Evolutionary conservation across 1,140 invertebrate species (phyloP).

Genomic region (Scaptomyza pallida): DNA sequence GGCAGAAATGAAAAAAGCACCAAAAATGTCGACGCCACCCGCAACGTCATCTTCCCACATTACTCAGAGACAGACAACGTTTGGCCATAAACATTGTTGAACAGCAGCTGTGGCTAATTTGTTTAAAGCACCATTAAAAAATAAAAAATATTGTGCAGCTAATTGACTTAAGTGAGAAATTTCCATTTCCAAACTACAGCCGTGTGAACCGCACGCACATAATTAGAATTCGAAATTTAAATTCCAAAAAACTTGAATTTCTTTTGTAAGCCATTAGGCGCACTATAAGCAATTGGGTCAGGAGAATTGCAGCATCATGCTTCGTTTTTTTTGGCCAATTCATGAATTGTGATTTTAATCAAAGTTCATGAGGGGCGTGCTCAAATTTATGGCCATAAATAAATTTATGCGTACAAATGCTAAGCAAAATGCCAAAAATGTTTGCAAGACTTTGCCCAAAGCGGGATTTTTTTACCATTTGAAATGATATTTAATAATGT

Average conservation of each 20-base stretch:
- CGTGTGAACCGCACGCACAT: conserved; percentile 58
- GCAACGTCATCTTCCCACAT: conserved; percentile 64
- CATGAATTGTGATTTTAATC: conserved; percentile 56
- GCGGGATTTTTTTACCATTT: conserved; percentile 44
- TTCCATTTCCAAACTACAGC: background rate
- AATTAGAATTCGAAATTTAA: conserved; percentile 50
- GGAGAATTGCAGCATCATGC: conserved; percentile 68
- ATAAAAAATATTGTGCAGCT: conserved; percentile 39
- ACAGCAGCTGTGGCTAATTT: conserved; percentile 75
- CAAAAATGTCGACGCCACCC: conserved; percentile 42
- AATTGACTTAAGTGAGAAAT: conserved; percentile 31
- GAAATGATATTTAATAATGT: conserved; percentile 79
- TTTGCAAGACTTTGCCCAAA: conserved; percentile 34
- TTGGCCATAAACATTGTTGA: conserved; percentile 45
- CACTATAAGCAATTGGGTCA: conserved; percentile 43
- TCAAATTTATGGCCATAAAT: conserved; percentile 62
- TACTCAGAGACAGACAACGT: conserved; percentile 42
- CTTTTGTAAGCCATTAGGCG: conserved; percentile 19
- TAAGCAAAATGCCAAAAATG: conserved; percentile 57
- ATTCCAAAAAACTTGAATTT: conserved; percentile 19
- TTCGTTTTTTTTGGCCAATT: conserved; percentile 17
- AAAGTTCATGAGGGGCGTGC: conserved; percentile 56
- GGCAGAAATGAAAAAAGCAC: conserved; percentile 15
- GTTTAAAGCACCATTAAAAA: conserved; percentile 68
- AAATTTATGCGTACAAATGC: conserved; percentile 74